Evolutionary conservation across 2,888 invertebrate species (phyloP).

Genomic region (Amiota communis): DNA sequence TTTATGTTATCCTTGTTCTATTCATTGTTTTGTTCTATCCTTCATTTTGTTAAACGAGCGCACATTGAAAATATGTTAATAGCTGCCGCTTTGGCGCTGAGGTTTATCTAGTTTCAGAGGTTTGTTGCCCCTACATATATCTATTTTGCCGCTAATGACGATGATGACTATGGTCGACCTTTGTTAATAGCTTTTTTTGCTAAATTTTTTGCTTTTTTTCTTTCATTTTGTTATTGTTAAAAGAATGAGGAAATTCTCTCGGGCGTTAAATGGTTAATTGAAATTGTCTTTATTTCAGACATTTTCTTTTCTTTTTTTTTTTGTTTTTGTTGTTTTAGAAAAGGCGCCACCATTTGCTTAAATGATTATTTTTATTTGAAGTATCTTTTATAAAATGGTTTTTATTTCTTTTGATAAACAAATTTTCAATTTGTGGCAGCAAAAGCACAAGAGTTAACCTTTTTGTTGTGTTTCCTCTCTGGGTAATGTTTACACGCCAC

Average conservation of each 20-base stretch:
- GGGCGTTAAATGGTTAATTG: slow-evolving; percentile 52
- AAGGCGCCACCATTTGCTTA: background rate
- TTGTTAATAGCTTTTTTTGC: slow-evolving; percentile 49
- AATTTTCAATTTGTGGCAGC: too few relatives aligned
- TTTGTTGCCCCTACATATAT: background rate
- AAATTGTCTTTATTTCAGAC: slow-evolving; percentile 30
- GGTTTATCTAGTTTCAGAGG: slow-evolving; percentile 1
- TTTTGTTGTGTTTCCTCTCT: too few relatives aligned
- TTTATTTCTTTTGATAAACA: slow-evolving; percentile 17
- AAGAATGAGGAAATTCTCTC: background rate
- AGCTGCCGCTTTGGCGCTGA: slow-evolving; percentile 19
- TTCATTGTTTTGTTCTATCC: background rate
- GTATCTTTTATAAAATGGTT: background rate
- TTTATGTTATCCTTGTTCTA: background rate
- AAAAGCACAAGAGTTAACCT: too few relatives aligned
- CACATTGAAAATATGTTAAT: slow-evolving; percentile 26
- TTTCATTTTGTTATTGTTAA: slow-evolving; percentile 36
- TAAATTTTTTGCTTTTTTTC: slow-evolving; percentile 33
- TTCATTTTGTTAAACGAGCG: background rate
- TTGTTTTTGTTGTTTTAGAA: background rate
- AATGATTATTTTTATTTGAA: slow-evolving; percentile 5
- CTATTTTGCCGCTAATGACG: slow-evolving; percentile 17
- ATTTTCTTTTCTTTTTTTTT: background rate
- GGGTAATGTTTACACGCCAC: too few relatives aligned
- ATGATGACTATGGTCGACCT: slow-evolving; percentile 37